Base-by-base conservation (phyloP, 2,113 vertebrate species). In the Tragelaphus strepsiceros region DNA sequence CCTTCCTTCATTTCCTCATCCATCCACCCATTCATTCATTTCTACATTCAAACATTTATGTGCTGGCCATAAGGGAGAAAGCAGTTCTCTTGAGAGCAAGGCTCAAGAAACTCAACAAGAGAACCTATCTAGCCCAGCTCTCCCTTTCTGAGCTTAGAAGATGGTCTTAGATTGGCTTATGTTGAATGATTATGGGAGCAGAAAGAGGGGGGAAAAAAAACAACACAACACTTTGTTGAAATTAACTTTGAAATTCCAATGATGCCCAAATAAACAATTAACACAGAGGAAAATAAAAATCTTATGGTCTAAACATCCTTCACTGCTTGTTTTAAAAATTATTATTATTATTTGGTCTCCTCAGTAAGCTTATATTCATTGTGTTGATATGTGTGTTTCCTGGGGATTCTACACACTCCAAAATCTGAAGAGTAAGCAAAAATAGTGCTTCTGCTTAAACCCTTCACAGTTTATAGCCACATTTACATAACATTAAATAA, bases 401-500 rank as follows among this genome's bases (percentile, higher is more conserved):
- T 98, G 98, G 98, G 98, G 98, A 98, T 98, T 96, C 96, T 98
- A 97, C 78, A 91, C 96, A 98, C 96, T 98, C 97, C 2, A 92
- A 98, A 99, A 99, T 98, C 97, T 99, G 98, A 98, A 64, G 98
- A 99, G 98, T 99, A 99, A 99, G 99, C 98, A 99, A 99, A 99
- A 99, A 98, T 64, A 97, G 96, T 97, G 94, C 98, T 98, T 98
- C 98, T 98, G 98, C 98, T 99, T 98, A 99, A 99, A 99, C 98
- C 98, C 98, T 99, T 99, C 99, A 99, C 99, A 99, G 98, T 99
- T 99, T 99, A 99, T 99, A 98, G 98, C 98, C 99, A 99, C 99
- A 99, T 99, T 99, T 99, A 99, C 99, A 99, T 99, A 99, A 99
- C 99, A 99, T 99, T 99, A 99, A 99, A 99, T 99, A 99, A 99